Evolutionary conservation across 2,113 vertebrate genomes (phyloP), one percentile per base, ranked within the genome.

Genomic region (Myrmecophaga tridactyla): DNA sequence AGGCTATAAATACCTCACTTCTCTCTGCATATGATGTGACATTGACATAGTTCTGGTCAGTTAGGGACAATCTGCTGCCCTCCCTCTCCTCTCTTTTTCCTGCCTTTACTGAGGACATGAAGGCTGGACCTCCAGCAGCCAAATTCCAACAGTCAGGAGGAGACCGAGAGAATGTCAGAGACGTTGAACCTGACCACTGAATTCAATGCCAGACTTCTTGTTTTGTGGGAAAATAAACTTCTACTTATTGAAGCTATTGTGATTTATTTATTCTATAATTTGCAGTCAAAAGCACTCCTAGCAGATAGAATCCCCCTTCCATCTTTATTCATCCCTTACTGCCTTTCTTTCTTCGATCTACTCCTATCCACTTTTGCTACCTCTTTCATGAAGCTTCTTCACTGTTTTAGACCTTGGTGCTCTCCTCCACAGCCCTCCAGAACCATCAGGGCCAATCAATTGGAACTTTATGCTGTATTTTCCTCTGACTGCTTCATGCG

Each of bases 391-490:
- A 85, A 65, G 43, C 34, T 85, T 29, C 46, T 20, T 58, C 56
- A n/a, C 31, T 41, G 2, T 14, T n/a, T 20, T 0, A 1, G 17
- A 23, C 12, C 5, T 2, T 53, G n/a, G 46, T 1, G 21, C 13
- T 12, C 36, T 58, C 41, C 7, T 39, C 1, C 25, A 41, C 21
- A 7, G 14, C 29, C 43, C 20, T n/a, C 46, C n/a, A 48, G 60
- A 11, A 56, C 29, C 15, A 77, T 17, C 23, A 3, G 34, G 73
- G 31, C 15, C 39, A 88, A n/a, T 1, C 7, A 2, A 13, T 18
- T 36, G 56, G 53, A 23, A 1, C 67, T 82, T 76, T 56, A 39
- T 53, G 3, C 39, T 56, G 31, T 29, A 8, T 17, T 48, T 82
- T n/a, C 46, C 63, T 89, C 73, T 10, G 12, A 17, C 27, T 36